Conservation (phyloP, 2,888 invertebrate genomes). For the Oxystoma pomonae region DNA sequence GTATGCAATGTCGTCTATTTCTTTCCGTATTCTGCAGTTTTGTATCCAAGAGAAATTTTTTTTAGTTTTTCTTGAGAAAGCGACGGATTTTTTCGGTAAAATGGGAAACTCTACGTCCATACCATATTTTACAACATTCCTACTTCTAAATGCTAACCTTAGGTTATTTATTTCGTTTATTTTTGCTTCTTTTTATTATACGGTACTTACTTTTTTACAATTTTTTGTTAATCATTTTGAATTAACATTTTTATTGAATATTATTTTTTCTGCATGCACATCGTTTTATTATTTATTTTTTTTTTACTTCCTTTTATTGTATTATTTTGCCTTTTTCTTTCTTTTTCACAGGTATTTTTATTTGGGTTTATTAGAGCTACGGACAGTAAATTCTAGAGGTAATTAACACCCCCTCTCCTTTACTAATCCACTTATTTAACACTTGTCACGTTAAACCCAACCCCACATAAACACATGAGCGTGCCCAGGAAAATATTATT, state of each 20-base stretch:
- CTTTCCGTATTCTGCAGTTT: constrained; percentile 2
- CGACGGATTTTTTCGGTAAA: not conserved
- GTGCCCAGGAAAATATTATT: constrained; percentile 19
- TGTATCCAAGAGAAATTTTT: constrained; percentile 24
- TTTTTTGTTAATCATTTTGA: constrained; percentile 9
- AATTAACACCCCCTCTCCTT: constrained; percentile 26
- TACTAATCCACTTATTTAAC: constrained; percentile 10
- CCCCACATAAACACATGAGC: constrained; percentile 24
- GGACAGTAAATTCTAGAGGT: constrained; percentile 31
- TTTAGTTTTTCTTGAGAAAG: constrained; percentile 19
- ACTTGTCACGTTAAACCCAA: constrained; percentile 12
- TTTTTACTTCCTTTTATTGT: constrained; percentile 28
- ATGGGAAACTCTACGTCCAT: not conserved
- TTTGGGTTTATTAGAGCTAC: constrained; percentile 28
- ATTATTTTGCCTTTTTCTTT: constrained; percentile 30
- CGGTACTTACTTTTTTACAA: constrained; percentile 13
- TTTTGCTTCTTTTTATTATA: constrained; percentile 23
- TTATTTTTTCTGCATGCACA: constrained; percentile 11
- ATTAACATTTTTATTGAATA: not conserved
- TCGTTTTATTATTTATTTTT: constrained; percentile 23
- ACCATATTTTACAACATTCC: not conserved
- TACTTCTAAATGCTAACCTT: not conserved
- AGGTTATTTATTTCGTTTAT: constrained; percentile 14
- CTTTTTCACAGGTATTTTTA: constrained; percentile 32
- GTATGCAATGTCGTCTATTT: too few relatives aligned